Base-by-base conservation (phyloP, 53 echinoderm and acorn worm genomes). In the Paracentrotus lividus region DNA sequence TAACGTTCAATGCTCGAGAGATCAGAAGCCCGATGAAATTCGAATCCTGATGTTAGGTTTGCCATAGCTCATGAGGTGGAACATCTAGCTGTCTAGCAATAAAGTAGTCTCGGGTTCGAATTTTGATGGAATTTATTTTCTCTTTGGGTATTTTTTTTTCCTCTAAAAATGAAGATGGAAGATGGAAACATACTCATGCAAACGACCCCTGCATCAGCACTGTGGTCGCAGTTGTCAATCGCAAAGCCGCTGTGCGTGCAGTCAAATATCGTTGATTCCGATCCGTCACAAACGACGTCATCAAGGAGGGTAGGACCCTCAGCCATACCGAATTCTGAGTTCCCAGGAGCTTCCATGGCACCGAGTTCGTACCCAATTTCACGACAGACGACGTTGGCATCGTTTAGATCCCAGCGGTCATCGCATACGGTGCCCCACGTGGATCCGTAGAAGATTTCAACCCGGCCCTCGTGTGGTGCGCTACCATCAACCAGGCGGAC, bases 391-490 rank as follows among this genome's bases (percentile, higher is more conserved):
- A 92, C 92, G 57, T 20, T 55, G 42, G 92, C 92, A 8, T 92
- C 92, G 44, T 57, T 8, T 8, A 81, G 1, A 77, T 57, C 92
- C 92, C 92, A 92, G 42, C 36, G 0, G n/a, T 92, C 78, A 23
- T 92, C 92, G 43, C 92, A 92, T 5, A 92, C 92, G 24, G 92
- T 78, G 38, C 92, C 92, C 92, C 92, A 92, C 0, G 77, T 92
- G 20, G 55, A 56, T 42, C 92, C 92, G 58, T 92, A 92, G 61
- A 92, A 92, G 27, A 92, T 59, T 77, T 92, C 78, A 10, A 78
- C 92, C 1, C 58, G 77, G 6, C 92, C 92, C 26, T 92, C 78
- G 42, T 49, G 23, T 20, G 77, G 58, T n/a, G 3, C 57, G 18
- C 58, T 42, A 12, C 92, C 92, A 43, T 92, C 81, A 0, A 92